These are phyloP conservation scores for Nomada lathburiana DNA, from an alignment of 2,888 invertebrate species.

Conservation along the genomic window DNA sequence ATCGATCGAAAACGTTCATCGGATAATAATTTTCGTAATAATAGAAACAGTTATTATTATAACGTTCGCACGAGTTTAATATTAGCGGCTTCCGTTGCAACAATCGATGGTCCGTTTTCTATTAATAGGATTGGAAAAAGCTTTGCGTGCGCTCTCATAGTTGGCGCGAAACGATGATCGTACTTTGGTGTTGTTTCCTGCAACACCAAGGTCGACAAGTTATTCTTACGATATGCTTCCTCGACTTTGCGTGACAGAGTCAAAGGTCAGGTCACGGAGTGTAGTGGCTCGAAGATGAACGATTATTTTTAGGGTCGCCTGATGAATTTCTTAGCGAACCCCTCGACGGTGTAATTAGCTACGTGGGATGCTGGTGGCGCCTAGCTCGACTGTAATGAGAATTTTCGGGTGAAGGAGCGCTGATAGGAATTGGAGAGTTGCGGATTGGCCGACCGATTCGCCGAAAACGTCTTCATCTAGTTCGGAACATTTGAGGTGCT, in stretches of 20 bases:
- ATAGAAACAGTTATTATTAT: no score
- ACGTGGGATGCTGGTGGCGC: constrained; percentile 7
- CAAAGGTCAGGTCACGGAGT: constrained; percentile 22
- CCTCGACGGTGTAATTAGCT: constrained; percentile 24
- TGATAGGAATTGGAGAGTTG: neutral
- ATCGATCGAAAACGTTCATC: no score
- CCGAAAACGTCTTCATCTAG: neutral
- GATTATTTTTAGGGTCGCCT: constrained; percentile 33
- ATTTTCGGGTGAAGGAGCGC: neutral
- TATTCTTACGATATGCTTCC: constrained; percentile 61
- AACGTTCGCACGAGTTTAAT: no score
- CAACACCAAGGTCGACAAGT: constrained; percentile 44
- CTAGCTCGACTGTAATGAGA: neutral
- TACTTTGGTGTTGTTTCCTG: constrained; percentile 3
- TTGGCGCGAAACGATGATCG: constrained; percentile 2
- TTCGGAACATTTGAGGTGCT: neutral
- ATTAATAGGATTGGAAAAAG: constrained; percentile 39
- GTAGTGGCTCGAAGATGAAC: neutral
- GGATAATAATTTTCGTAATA: no score
- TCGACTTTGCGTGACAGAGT: constrained; percentile 57
- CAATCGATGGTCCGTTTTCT: constrained; percentile 16
- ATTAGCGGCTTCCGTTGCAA: no score
- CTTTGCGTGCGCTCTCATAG: constrained; percentile 12
- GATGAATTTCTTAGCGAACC: constrained; percentile 35
- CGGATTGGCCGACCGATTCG: neutral